Evolutionary conservation across 2,888 invertebrate genomes (phyloP).

Genomic region (Saturnia pavonia): DNA sequence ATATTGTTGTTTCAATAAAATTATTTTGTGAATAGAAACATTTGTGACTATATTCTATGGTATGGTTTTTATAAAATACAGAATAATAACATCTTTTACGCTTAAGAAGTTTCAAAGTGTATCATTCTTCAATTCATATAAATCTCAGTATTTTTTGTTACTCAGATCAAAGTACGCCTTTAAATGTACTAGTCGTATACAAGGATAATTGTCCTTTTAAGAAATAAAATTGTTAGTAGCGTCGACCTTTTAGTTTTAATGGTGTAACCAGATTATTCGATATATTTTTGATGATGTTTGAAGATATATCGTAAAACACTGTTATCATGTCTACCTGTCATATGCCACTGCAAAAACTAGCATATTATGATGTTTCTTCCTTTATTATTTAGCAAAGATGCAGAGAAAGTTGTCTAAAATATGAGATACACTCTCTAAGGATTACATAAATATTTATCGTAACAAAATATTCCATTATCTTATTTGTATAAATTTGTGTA

Average conservation of each 20-base stretch:
- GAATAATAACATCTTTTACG: not conserved
- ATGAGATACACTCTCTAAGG: not conserved
- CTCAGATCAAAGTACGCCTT: not conserved
- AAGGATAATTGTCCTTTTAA: too few species aligned
- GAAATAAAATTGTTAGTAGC: too few species aligned
- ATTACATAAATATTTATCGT: not conserved
- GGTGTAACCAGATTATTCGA: not conserved
- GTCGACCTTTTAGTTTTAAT: not conserved
- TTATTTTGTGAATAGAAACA: not conserved
- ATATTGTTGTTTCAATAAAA: slow-evolving; percentile 1
- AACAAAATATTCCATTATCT: slow-evolving; percentile 3
- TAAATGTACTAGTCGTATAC: too few species aligned
- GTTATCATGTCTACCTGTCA: too few species aligned
- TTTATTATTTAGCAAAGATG: not conserved
- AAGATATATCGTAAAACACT: not conserved
- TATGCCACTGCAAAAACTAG: not conserved
- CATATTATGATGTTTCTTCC: not conserved
- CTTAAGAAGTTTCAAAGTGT: not conserved
- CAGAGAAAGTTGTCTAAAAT: not conserved
- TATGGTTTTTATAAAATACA: not conserved
- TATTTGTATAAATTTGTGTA: slow-evolving; percentile 18
- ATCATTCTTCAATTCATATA: not conserved
- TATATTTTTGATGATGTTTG: not conserved
- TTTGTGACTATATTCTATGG: not conserved
- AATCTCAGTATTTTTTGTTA: not conserved